phyloP scores from a whole-genome alignment of 2,888 invertebrate species.

The Parasteatoda lunata region DNA sequence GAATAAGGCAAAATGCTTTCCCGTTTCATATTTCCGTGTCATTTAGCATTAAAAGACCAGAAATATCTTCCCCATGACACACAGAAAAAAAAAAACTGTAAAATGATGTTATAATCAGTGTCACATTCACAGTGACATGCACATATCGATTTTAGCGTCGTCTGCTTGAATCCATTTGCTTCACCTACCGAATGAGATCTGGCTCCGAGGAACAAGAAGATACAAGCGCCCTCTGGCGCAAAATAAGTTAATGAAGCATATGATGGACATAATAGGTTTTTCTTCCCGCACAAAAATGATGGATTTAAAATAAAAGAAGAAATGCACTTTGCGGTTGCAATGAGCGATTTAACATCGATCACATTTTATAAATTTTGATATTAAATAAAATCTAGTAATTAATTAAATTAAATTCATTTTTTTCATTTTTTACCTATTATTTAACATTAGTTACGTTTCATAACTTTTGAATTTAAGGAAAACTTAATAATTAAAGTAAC shows the following conservation, averaged over 20 bases:
- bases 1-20: constrained; percentile 5
- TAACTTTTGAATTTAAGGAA: too few species aligned
- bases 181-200: not conserved
- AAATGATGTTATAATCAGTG: constrained; percentile 28
- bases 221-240: constrained; percentile 26
- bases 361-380: not conserved
- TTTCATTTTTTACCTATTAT: too few species aligned
- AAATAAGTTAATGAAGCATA: constrained; percentile 52
- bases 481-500: too few species aligned
- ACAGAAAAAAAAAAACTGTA: constrained; percentile 6
- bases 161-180: not conserved
- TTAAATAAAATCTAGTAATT: not conserved
- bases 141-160: constrained; percentile 18
- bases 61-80: not conserved
- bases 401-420: too few species aligned
- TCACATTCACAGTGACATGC: constrained; percentile 23
- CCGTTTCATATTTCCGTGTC: constrained; percentile 18
- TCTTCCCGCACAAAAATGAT: not conserved
- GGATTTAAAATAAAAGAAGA: not conserved
- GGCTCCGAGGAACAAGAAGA: not conserved
- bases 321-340: not conserved
- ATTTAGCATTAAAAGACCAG: constrained; percentile 26
- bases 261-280: constrained; percentile 58
- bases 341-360: not conserved
- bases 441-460: too few species aligned